Evolutionary conservation across 2,888 invertebrate genomes (phyloP), one percentile per base, ranked within the genome.

Genomic region (Zygothrica quintamaculata): DNA sequence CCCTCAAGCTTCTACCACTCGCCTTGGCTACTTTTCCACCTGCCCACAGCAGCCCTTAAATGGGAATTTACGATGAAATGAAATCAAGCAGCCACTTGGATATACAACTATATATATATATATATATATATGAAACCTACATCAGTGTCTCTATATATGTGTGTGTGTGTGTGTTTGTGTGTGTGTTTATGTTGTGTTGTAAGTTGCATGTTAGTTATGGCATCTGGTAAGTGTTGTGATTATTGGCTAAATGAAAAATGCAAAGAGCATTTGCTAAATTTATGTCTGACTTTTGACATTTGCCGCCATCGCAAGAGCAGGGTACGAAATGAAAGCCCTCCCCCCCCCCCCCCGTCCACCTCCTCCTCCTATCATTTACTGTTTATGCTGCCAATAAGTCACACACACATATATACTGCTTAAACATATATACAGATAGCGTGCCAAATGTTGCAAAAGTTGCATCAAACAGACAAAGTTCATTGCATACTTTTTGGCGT

Each of bases 231-330:
- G 65, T 76, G 76, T 64, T 87, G 84, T 76, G 78, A 81, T 84
- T 87, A 87, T 87, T 76, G 76, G 74, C 65, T 52, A 47, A 66
- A 87, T 87, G 62, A 69, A 67, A 81, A 75, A 86, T 86, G 69
- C 64, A 79, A 68, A 72, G 31, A 36, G 34, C 55, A 68, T 77
- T 62, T 76, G 72, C 34, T 31, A 62, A 62, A 58, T 62, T 62
- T 44, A 62, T 58, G 62, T 51, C 46, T 51, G 36, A 12, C 36
- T 55, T 47, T 55, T 46, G 55, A 36, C 36, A 29, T 55, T 33
- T 44, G 9, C 12, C 7, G 7, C 8, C 18, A 7, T 18, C 12
- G 13, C 8, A 29, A 36, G 5, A 16, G 15, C n/a, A 29, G 7
- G 8, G 11, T 1, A 13, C 5, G 3, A n/a, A n/a, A n/a, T n/a